Conservation (phyloP, 2,797 vertebrate species). For the Lophotriccus pileatus region DNA sequence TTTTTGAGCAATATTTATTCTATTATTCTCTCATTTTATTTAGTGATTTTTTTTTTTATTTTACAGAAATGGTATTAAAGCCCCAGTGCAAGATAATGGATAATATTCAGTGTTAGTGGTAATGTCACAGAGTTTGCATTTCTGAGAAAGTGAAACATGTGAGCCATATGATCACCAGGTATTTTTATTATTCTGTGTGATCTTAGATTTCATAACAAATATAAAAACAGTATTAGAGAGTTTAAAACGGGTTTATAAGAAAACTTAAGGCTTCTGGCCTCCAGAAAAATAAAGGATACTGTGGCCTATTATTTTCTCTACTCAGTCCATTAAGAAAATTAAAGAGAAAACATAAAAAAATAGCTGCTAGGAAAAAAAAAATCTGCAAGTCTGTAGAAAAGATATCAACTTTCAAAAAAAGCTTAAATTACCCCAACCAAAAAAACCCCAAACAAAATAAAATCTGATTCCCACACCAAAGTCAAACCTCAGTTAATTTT, state of each 20-base stretch:
- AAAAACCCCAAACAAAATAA: not conserved
- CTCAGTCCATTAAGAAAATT: not conserved
- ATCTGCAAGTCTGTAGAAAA: not conserved
- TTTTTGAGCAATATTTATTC: not conserved
- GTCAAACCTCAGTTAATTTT: not conserved
- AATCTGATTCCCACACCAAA: rapidly evolving
- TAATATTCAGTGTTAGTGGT: not conserved
- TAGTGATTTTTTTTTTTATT: not conserved
- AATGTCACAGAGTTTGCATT: not conserved
- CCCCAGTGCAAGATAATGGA: not conserved
- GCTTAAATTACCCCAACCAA: rapidly evolving
- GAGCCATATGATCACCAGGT: not conserved
- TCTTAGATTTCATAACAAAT: not conserved
- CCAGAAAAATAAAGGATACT: not conserved
- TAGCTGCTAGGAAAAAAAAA: not conserved
- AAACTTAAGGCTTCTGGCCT: not conserved
- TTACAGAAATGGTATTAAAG: not conserved
- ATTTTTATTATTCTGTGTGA: not conserved
- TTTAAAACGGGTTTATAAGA: not conserved
- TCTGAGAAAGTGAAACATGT: not conserved
- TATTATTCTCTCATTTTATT: not conserved
- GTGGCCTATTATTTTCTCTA: not conserved
- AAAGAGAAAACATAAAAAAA: not conserved
- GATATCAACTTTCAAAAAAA: not conserved
- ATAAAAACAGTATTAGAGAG: not conserved